These are phyloP conservation scores for Agrypnus murinus DNA, from an alignment of 2,888 invertebrate species.

Conservation along the genomic window DNA sequence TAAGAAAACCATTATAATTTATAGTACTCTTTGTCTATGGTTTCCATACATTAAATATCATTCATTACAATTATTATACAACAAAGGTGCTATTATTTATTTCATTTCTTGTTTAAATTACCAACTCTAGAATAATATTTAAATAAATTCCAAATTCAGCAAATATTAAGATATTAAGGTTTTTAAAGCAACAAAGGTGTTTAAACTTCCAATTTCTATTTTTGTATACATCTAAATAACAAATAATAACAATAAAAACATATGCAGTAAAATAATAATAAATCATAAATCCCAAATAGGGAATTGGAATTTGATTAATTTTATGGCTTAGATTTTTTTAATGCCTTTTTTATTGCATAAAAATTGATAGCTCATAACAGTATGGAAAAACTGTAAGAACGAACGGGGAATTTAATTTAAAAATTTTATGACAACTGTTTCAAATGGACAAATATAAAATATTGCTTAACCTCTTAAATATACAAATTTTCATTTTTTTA, in stretches of 20 bases:
- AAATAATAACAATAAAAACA: constrained; percentile 23
- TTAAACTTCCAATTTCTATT: background rate
- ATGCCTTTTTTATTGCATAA: background rate
- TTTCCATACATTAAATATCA: too few relatives aligned
- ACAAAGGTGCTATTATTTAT: background rate
- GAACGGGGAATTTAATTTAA: constrained; percentile 6
- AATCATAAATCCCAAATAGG: constrained; percentile 33
- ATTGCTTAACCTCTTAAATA: constrained; percentile 17
- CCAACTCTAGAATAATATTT: background rate
- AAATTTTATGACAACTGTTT: constrained; percentile 6
- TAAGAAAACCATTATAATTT: too few relatives aligned
- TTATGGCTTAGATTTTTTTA: constrained; percentile 11
- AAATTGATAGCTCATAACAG: constrained; percentile 12
- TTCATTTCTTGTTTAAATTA: background rate
- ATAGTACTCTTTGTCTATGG: too few relatives aligned
- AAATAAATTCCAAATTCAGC: background rate
- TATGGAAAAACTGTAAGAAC: background rate
- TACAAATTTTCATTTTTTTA: background rate
- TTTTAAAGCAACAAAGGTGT: constrained; percentile 7
- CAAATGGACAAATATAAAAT: constrained; percentile 3
- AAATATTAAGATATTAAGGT: constrained; percentile 1
- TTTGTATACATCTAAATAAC: constrained; percentile 28
- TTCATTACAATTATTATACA: too few relatives aligned
- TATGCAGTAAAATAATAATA: constrained; percentile 37
- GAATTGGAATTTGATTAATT: constrained; percentile 8